Conservation (phyloP, 2,113 vertebrate genomes). For the Daubentonia madagascariensis region DNA sequence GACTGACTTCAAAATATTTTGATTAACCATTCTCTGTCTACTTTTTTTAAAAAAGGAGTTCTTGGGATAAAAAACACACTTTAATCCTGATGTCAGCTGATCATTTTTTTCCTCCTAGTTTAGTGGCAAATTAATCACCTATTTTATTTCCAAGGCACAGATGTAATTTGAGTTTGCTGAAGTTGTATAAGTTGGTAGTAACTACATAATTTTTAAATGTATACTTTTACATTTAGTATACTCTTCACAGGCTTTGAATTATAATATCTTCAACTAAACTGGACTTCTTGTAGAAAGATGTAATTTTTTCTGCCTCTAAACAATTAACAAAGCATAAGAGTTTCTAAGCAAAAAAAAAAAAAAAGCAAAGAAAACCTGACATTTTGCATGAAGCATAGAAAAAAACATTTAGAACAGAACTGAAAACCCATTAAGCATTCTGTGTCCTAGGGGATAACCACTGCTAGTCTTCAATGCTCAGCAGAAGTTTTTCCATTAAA, state of each 20-base stretch:
- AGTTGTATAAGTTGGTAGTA: not conserved
- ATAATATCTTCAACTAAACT: not conserved
- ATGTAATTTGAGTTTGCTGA: not conserved
- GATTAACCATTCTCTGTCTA: not conserved
- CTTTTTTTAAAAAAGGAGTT: not conserved
- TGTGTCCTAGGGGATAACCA: not conserved
- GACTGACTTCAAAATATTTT: not conserved
- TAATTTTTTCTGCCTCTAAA: not conserved
- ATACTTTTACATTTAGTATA: not conserved
- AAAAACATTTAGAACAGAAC: not conserved
- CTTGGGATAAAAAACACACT: not conserved
- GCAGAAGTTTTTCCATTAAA: not conserved
- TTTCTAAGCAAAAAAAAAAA: not conserved
- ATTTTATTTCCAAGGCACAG: not conserved
- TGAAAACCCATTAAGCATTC: constrained; percentile 41
- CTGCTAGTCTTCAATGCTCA: not conserved
- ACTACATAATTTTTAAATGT: not conserved
- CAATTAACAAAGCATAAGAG: not conserved
- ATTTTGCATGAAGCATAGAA: not conserved
- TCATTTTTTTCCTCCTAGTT: not conserved
- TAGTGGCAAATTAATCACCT: not conserved
- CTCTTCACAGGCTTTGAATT: not conserved
- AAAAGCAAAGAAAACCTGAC: not conserved
- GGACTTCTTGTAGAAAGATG: not conserved
- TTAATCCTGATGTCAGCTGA: not conserved